Percentiles rank a stretch among this genome's conserved stretches.
Conservation (phyloP, 1,140 invertebrate species). For the Harlomillsia oculata region DNA sequence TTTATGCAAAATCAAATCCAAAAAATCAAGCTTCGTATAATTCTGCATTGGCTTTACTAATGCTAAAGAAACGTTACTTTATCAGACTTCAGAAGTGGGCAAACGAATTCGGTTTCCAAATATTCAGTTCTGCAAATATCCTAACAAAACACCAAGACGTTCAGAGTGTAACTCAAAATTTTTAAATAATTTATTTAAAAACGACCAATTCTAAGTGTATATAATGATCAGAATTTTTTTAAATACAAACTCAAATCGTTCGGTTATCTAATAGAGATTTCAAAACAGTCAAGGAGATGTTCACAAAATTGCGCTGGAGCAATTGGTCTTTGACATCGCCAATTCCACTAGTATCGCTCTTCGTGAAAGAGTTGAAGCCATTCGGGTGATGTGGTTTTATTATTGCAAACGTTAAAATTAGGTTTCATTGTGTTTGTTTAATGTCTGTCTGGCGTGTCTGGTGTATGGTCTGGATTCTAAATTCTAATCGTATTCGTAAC, state of each 20-base stretch:
- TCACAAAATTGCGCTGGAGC: slow-evolving; percentile 60
- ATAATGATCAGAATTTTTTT: no score
- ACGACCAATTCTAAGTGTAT: not conserved
- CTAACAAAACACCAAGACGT: slow-evolving; percentile 53
- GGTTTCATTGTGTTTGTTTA: no score
- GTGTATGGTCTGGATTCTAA: slow-evolving; percentile 59
- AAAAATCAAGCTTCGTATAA: no score
- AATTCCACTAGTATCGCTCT: slow-evolving; percentile 65
- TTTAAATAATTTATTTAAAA: not conserved
- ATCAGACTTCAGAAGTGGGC: slow-evolving; percentile 80
- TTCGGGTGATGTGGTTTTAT: slow-evolving; percentile 54
- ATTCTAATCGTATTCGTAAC: slow-evolving; percentile 48
- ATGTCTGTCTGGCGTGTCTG: no score
- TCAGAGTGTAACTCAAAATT: slow-evolving; percentile 18
- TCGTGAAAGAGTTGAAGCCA: slow-evolving; percentile 69
- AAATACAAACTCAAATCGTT: no score
- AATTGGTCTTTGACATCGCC: slow-evolving; percentile 60
- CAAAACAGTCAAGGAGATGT: slow-evolving; percentile 41
- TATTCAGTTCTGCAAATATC: slow-evolving; percentile 76
- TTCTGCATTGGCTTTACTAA: no score
- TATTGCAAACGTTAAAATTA: not conserved
- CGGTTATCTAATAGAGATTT: slow-evolving; percentile 35
- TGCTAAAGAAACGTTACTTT: no score
- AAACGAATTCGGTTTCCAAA: slow-evolving; percentile 72
- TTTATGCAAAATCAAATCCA: no score